Conservation (phyloP, 30 jellyfish, hydroid and myxozoan species). For the Cassiopea xamachana region DNA sequence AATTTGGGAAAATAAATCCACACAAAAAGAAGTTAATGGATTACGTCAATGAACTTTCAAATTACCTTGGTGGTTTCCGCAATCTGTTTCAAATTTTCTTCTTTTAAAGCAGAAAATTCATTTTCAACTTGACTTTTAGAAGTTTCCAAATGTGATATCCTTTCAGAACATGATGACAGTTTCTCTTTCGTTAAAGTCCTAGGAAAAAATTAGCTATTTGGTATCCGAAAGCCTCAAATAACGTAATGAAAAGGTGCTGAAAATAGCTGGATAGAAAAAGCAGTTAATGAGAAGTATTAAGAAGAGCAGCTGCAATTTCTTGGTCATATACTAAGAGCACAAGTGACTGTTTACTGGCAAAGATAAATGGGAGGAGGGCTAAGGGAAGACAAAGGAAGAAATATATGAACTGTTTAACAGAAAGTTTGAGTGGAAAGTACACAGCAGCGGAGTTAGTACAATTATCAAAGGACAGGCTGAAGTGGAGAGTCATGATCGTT, state of each 20-base stretch:
- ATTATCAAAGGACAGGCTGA: too few species aligned
- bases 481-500: too few species aligned
- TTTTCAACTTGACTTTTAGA: conserved; percentile 33
- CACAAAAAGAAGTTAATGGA: neutral
- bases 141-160: conserved; percentile 34
- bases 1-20: neutral
- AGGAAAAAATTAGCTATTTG: neutral
- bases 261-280: neutral
- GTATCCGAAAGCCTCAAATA: neutral
- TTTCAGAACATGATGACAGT: conserved; percentile 34
- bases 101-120: conserved; percentile 24
- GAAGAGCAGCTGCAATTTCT: too few species aligned
- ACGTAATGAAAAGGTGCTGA: neutral
- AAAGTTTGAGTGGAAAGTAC: too few species aligned
- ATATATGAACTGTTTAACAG: too few species aligned
- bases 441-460: too few species aligned
- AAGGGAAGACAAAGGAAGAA: too few species aligned
- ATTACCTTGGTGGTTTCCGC: conserved; percentile 45
- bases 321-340: too few species aligned
- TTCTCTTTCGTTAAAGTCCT: conserved; percentile 56
- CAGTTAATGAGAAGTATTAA: too few species aligned
- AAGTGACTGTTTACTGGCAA: too few species aligned
- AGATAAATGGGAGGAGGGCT: too few species aligned
- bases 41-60: neutral
- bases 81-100: conserved; percentile 16